phyloP scores from a whole-genome alignment of 1,140 invertebrate species.

The Drosophila sp. region DNA sequence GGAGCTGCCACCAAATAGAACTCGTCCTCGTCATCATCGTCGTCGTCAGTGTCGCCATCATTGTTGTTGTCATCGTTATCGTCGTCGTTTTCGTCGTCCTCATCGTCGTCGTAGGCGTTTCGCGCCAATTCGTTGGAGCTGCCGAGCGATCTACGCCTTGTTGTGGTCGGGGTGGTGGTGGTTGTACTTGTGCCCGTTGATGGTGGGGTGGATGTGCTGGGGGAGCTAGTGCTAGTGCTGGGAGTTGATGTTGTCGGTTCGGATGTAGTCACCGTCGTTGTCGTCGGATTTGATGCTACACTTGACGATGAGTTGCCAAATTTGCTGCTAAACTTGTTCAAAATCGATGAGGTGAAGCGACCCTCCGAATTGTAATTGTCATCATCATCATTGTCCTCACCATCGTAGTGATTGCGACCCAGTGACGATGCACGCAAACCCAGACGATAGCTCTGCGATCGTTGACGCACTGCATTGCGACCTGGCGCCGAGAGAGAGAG shows the following conservation, averaged over 20 bases:
- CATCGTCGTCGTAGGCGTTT: not conserved
- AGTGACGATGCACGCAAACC: slow-evolving; percentile 18
- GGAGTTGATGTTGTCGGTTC: not conserved
- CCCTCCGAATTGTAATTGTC: slow-evolving; percentile 38
- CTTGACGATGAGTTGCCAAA: not conserved
- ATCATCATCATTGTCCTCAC: slow-evolving; percentile 33
- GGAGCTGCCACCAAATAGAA: slow-evolving; percentile 38
- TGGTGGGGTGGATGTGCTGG: not conserved
- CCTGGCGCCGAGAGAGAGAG: slow-evolving; percentile 11
- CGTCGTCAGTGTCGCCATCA: slow-evolving; percentile 13
- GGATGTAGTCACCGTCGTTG: slow-evolving; percentile 1
- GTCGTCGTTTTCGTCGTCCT: slow-evolving; percentile 22
- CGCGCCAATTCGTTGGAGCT: not conserved
- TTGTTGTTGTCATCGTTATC: not conserved
- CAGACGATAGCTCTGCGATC: slow-evolving; percentile 34
- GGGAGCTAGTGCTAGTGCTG: not conserved
- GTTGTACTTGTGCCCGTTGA: not conserved
- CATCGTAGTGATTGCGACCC: not conserved
- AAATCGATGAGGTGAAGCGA: slow-evolving; percentile 49
- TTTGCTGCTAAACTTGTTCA: slow-evolving; percentile 54
- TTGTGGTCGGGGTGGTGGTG: not conserved
- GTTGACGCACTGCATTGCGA: slow-evolving; percentile 9
- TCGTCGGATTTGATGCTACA: slow-evolving; percentile 23
- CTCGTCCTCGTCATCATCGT: slow-evolving; percentile 36
- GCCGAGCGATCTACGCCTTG: not conserved